These are phyloP conservation scores for Pongo pygmaeus DNA, from an alignment of 2,113 vertebrate species.

Conservation along the genomic window DNA sequence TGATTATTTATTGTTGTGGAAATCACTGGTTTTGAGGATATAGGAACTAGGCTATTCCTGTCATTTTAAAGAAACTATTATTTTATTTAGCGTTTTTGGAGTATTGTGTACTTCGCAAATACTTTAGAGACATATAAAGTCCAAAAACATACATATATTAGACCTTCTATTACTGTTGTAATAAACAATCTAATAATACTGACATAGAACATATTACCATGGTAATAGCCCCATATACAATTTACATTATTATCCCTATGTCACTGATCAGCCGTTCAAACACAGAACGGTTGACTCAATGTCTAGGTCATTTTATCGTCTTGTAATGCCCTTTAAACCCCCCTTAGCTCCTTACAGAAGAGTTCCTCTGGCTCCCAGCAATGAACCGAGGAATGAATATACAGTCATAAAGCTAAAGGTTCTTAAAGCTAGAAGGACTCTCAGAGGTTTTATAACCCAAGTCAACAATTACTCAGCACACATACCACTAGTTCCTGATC, in stretches of 20 bases:
- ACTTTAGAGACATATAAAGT: not conserved
- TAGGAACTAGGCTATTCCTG: not conserved
- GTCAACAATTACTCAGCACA: not conserved
- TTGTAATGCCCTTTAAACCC: not conserved
- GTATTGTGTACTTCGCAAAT: not conserved
- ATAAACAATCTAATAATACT: not conserved
- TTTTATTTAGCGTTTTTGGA: conserved; percentile 22
- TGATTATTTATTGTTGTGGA: not conserved
- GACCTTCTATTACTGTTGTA: not conserved
- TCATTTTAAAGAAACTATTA: not conserved
- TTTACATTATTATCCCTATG: not conserved
- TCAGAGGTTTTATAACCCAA: not conserved
- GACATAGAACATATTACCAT: not conserved
- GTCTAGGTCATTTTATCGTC: not conserved
- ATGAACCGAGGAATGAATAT: not conserved
- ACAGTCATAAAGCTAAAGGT: not conserved
- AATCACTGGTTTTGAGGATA: not conserved
- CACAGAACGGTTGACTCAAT: not conserved
- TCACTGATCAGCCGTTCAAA: not conserved
- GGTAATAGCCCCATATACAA: not conserved
- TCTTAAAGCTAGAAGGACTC: not conserved
- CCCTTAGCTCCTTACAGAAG: not conserved
- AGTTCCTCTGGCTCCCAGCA: not conserved
- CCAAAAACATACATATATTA: not conserved
- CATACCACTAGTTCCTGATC: not conserved